Percentiles rank a stretch among this genome's conserved stretches.
Evolutionary conservation across 64 coral and sea anemone genomes (phyloP).

Genomic region (Trachythela sp.): DNA sequence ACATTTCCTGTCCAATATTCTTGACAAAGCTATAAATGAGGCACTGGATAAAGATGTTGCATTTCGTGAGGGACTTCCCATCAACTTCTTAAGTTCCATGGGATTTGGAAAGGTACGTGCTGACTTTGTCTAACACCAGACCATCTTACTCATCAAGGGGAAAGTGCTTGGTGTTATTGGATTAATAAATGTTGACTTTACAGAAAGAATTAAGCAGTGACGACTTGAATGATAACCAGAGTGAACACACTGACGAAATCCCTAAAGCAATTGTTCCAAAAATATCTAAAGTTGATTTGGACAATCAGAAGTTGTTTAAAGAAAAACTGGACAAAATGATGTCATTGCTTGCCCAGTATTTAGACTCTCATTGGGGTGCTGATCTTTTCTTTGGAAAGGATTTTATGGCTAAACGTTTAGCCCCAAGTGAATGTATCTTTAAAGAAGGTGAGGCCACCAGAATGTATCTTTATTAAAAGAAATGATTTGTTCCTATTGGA

Average conservation of each 20-base stretch:
- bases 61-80: conserved; percentile 71
- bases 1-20: conserved; percentile 48
- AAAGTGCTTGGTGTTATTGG: too few species aligned
- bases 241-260: not conserved
- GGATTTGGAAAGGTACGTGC: conserved; percentile 58
- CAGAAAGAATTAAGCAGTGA: not conserved
- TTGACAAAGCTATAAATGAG: conserved; percentile 72
- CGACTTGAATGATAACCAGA: conserved; percentile 23
- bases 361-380: conserved; percentile 59
- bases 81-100: conserved; percentile 61
- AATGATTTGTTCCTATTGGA: too few species aligned
- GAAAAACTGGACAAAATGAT: conserved; percentile 43
- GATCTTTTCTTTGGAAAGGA: conserved; percentile 19
- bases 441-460: too few species aligned
- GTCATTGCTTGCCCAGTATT: conserved; percentile 36
- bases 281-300: not conserved
- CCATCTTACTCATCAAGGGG: too few species aligned
- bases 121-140: too few species aligned
- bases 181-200: too few species aligned
- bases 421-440: not conserved
- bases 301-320: conserved; percentile 55
- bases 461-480: too few species aligned
- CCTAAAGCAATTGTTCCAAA: conserved; percentile 14
- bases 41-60: conserved; percentile 74
- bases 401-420: not conserved